Conservation (phyloP, 2,113 vertebrate genomes). For the Alethe castanea region DNA sequence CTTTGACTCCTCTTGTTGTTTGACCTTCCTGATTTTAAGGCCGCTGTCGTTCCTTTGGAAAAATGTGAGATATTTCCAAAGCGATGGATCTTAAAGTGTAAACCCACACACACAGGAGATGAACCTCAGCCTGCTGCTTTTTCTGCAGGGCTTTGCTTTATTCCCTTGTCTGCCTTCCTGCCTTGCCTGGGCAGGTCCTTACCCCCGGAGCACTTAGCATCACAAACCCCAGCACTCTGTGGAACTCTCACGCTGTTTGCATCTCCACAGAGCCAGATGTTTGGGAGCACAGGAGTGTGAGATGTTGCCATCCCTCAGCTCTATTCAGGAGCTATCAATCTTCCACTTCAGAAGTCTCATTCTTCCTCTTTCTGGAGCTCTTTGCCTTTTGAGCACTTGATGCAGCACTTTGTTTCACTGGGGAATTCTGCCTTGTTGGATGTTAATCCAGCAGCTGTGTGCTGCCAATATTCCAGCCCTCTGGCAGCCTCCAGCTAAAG, state of each 20-base stretch:
- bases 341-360: slow-evolving; percentile 35
- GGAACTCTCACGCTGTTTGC: background rate
- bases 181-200: background rate
- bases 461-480: background rate
- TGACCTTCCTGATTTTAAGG: background rate
- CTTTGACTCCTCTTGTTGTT: background rate
- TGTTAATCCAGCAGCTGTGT: background rate
- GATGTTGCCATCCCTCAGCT: slow-evolving; percentile 1
- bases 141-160: background rate
- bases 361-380: slow-evolving; percentile 38
- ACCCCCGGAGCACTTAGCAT: background rate
- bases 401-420: background rate
- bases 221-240: background rate
- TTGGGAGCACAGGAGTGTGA: slow-evolving; percentile 13
- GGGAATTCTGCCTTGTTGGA: background rate
- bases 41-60: background rate
- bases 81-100: rapidly evolving
- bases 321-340: slow-evolving; percentile 32
- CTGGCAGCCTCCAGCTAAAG: background rate
- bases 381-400: slow-evolving; percentile 18
- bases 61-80: background rate
- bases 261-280: slow-evolving; percentile 47
- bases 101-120: background rate
- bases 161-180: background rate
- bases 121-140: background rate